phyloP scores from a whole-genome alignment of 1,140 invertebrate species.

The Panulirus ornatus region DNA sequence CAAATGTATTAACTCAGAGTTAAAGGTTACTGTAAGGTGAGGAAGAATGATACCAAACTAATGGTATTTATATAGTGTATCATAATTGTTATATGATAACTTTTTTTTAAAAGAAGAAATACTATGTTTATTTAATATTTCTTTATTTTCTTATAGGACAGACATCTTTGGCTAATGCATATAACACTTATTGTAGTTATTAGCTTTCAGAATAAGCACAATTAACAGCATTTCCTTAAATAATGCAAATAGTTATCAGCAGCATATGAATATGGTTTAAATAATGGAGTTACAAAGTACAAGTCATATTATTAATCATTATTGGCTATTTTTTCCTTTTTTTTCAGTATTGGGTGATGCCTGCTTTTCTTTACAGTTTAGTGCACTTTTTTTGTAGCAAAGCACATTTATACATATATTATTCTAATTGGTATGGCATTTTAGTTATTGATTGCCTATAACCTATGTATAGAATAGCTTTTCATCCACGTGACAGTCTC shows the following conservation, averaged over 20 bases:
- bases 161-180: conserved; percentile 16
- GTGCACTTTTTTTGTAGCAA: conserved; percentile 46
- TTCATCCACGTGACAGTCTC: conserved; percentile 14
- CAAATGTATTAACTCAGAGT: conserved; percentile 54
- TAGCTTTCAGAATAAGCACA: conserved; percentile 6
- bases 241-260: background rate
- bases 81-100: background rate
- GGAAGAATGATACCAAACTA: background rate
- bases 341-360: conserved; percentile 21
- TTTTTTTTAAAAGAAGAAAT: background rate
- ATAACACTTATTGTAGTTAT: conserved; percentile 26
- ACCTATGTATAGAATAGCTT: conserved; percentile 17
- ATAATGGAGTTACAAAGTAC: background rate
- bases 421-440: background rate
- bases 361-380: conserved; percentile 41
- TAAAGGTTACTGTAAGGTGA: conserved; percentile 53
- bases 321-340: background rate
- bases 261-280: background rate
- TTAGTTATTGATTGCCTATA: background rate
- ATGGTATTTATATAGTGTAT: background rate
- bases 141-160: background rate
- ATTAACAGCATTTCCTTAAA: background rate
- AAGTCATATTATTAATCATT: background rate
- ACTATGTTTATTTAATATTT: background rate
- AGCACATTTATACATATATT: conserved; percentile 10